Base-by-base conservation (phyloP, 2,797 vertebrate species). In the Coregonus ussuriensis region DNA sequence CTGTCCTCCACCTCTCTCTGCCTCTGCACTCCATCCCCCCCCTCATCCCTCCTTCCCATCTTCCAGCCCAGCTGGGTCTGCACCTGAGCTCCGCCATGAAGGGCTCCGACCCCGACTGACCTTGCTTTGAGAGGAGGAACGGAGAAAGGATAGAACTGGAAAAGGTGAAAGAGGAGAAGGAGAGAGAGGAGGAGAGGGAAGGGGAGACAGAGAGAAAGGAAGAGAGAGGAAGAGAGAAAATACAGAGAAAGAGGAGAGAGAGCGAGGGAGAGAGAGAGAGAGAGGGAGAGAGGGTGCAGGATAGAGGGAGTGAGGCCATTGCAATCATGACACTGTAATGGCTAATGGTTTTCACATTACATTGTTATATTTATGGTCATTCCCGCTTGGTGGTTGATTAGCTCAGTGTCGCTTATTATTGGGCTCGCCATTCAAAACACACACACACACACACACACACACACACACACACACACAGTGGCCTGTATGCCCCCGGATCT, bases 21-120 rank as follows among this genome's bases (percentile, higher is more conserved):
- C 71, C 54, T 59, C 59, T 74, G 62, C 74, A 67, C 15, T 1
- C 25, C 25, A 25, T 25, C 72, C 37, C 31, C 15, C 7, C 21
- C 14, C 79, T 77, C 5, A 7, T 13, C 35, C 35, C 37, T 6
- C 66, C n/a, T 53, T 14, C 72, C 67, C 11, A 41, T 76, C 72
- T 74, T 70, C 83, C 70, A 74, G 72, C 78, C 86, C 92, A 94
- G 93, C 92, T 94, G 93, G 91, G 92, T 85, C 92, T 87, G 82
- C 94, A 94, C 93, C 94, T 95, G 94, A 93, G 92, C 92, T 89
- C 91, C 85, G 85, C 90, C 88, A 82, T 47, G 14, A 77, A 92
- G 88, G 59, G 88, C 89, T 85, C 80, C 82, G 90, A 94, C 91
- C 92, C 89, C 84, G 87, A 90, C 84, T 87, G 91, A 91, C 92